Evolutionary conservation across 2,113 vertebrate species (phyloP).

Genomic region (Xyrauchen texanus): DNA sequence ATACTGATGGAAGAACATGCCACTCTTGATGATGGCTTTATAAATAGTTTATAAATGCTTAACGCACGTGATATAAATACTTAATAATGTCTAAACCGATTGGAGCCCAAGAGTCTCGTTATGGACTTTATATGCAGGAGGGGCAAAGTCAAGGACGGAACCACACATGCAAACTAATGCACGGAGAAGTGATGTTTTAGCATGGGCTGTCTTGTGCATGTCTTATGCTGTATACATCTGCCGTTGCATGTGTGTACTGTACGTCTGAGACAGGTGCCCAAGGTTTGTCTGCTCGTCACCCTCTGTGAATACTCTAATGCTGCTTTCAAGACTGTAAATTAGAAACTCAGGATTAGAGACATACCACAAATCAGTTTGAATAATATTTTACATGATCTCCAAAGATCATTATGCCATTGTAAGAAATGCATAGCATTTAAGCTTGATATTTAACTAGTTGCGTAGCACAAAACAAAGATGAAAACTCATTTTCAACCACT

Average conservation of each 20-base stretch:
- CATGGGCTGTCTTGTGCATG: background rate
- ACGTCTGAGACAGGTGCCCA: background rate
- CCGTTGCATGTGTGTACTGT: too few relatives aligned
- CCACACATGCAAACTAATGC: conserved; percentile 1
- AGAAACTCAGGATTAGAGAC: too few relatives aligned
- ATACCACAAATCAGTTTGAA: too few relatives aligned
- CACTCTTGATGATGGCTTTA: conserved; percentile 27
- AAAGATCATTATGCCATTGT: too few relatives aligned
- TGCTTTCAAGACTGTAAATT: background rate
- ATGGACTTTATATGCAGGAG: conserved; percentile 26
- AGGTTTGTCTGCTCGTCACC: background rate
- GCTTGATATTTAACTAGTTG: too few relatives aligned
- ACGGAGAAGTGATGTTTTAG: background rate
- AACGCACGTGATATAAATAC: conserved; percentile 50
- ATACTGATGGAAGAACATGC: conserved; percentile 25
- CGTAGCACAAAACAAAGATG: too few relatives aligned
- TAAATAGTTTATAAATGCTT: conserved; percentile 47
- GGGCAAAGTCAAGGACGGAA: conserved; percentile 24
- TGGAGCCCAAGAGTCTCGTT: conserved; percentile 16
- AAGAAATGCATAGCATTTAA: too few relatives aligned
- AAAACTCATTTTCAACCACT: too few relatives aligned
- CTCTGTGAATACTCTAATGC: background rate
- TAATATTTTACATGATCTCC: too few relatives aligned
- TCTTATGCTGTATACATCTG: too few relatives aligned
- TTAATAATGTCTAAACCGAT: conserved; percentile 46